Evolutionary conservation across 2,888 invertebrate species (phyloP).

Genomic region (Epirrhoe alternata): DNA sequence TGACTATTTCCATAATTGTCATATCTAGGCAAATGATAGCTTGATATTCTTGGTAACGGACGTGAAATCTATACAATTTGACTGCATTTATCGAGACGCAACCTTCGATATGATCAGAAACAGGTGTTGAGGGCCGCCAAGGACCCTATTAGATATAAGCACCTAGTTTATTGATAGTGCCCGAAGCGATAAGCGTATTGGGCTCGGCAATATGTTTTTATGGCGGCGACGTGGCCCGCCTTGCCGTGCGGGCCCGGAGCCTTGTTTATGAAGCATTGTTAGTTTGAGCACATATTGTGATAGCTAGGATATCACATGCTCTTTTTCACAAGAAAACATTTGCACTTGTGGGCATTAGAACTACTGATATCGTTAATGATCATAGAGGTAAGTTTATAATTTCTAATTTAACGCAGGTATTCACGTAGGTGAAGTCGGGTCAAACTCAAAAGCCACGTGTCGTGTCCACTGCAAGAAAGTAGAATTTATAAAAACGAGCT

Average conservation of each 20-base stretch:
- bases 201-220: constrained; percentile 8
- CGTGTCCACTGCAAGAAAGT: neutral
- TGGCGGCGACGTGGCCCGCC: neutral
- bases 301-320: constrained; percentile 20
- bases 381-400: too few relatives aligned
- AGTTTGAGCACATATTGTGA: constrained; percentile 8
- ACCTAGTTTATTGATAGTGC: constrained; percentile 12
- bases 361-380: too few relatives aligned
- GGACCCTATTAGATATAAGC: constrained; percentile 3
- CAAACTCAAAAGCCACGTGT: too few relatives aligned
- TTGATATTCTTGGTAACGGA: neutral
- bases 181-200: constrained; percentile 13
- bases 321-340: too few relatives aligned
- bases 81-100: neutral
- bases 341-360: too few relatives aligned
- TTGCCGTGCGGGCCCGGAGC: neutral
- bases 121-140: neutral
- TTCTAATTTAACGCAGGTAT: too few relatives aligned
- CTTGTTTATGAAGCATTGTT: constrained; percentile 14
- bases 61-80: constrained; percentile 3
- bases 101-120: constrained; percentile 1
- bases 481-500: neutral
- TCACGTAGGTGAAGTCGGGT: too few relatives aligned
- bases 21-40: neutral
- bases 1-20: neutral